phyloP scores from a whole-genome alignment of 1,140 invertebrate genomes.

The Nylanderia fulva region DNA sequence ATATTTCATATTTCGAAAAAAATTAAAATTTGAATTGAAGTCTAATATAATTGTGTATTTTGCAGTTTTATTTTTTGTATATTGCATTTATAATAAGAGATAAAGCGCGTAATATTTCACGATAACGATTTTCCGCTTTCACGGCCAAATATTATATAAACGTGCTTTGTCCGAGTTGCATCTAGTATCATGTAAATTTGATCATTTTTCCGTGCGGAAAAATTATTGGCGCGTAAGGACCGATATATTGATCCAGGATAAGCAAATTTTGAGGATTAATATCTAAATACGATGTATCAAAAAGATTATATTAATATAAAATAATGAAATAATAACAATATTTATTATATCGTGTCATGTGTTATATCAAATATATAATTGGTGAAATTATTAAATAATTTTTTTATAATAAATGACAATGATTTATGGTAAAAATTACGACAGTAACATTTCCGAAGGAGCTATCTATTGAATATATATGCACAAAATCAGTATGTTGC shows the following conservation, averaged over 20 bases:
- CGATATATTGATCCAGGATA: not conserved
- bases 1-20: conserved; percentile 19
- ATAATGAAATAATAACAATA: not conserved
- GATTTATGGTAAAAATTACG: not conserved
- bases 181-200: not conserved
- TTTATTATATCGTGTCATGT: too few relatives aligned
- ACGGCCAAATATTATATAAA: not conserved
- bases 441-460: not conserved
- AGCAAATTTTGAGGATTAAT: not conserved
- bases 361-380: too few relatives aligned
- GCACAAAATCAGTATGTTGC: not conserved
- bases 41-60: not conserved
- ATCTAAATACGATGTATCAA: not conserved
- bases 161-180: not conserved
- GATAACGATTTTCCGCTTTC: not conserved
- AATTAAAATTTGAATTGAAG: not conserved
- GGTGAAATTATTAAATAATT: not conserved
- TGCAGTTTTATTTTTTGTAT: not conserved
- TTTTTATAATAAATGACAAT: not conserved
- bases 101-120: not conserved
- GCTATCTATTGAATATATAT: not conserved
- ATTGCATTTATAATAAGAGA: not conserved
- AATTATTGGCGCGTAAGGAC: not conserved
- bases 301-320: not conserved
- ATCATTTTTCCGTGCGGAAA: not conserved